These are phyloP conservation scores for Trididemnum miniatum DNA, from an alignment of 23 tunicate genomes.

Conservation along the genomic window DNA sequence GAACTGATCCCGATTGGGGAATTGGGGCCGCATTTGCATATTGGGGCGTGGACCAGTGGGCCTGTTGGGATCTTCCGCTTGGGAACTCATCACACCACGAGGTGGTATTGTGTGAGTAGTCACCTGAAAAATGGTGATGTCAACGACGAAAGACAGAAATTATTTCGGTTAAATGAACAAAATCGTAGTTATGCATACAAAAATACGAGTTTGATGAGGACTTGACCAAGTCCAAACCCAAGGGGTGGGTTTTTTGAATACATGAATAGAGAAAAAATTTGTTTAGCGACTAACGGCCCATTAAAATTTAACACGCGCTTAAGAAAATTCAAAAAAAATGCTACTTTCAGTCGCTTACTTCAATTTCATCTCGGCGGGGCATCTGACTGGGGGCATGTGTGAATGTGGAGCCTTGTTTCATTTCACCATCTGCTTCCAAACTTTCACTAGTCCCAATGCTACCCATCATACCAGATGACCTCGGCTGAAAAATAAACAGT, in stretches of 20 bases:
- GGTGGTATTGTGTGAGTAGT: constrained; percentile 37
- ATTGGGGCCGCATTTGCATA: constrained; percentile 26
- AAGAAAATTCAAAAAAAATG: too few species aligned
- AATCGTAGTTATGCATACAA: too few species aligned
- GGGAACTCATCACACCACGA: constrained; percentile 33
- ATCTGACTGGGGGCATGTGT: constrained; percentile 51
- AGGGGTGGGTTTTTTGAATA: too few species aligned
- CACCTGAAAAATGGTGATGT: too few species aligned
- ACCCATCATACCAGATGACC: not conserved
- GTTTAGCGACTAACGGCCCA: too few species aligned
- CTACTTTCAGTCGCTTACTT: constrained; percentile 19
- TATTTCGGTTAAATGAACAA: too few species aligned
- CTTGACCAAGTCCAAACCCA: too few species aligned
- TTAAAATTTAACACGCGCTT: too few species aligned
- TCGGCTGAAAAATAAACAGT: not conserved
- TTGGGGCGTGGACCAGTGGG: not conserved
- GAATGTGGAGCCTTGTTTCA: constrained; percentile 32
- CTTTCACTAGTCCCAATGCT: not conserved
- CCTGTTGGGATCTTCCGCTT: not conserved
- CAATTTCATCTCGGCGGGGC: not conserved
- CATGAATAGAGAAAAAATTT: too few species aligned
- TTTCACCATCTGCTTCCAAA: not conserved
- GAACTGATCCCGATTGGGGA: constrained; percentile 1
- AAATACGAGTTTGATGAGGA: too few species aligned
- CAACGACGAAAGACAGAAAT: too few species aligned